These are phyloP conservation scores for Parnassius apollo DNA, from an alignment of 2,888 invertebrate genomes.

Conservation along the genomic window DNA sequence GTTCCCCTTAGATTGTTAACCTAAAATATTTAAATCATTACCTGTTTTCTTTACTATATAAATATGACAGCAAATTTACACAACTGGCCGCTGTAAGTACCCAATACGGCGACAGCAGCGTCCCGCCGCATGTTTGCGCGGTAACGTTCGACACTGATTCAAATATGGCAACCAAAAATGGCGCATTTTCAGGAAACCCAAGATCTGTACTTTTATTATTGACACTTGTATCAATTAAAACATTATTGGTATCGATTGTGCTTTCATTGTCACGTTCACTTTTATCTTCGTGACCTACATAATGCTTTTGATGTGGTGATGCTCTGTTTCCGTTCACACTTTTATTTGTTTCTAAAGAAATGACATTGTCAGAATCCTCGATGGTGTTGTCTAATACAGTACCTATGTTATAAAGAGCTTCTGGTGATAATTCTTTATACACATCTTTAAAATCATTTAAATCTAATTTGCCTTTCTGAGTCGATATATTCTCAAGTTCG, in stretches of 20 bases:
- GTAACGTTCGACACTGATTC: conserved; percentile 50
- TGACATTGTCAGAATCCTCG: conserved; percentile 16
- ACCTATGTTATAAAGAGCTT: conserved; percentile 22
- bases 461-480: background rate
- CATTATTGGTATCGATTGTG: conserved; percentile 1
- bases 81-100: conserved; percentile 50
- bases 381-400: conserved; percentile 19
- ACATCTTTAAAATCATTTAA: conserved; percentile 6
- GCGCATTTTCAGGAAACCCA: conserved; percentile 6
- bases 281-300: conserved; percentile 1
- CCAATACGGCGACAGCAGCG: conserved; percentile 44
- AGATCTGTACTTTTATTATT: background rate
- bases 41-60: conserved; percentile 24
- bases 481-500: background rate
- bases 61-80: conserved; percentile 40
- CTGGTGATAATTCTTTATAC: conserved; percentile 23
- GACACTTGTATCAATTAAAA: background rate
- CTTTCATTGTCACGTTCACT: conserved; percentile 5
- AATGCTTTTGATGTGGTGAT: background rate
- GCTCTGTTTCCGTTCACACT: background rate
- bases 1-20: no score
- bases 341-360: conserved; percentile 6
- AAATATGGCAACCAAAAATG: conserved; percentile 47
- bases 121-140: conserved; percentile 53
- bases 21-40: background rate